A percentile compares a stretch with the other conserved stretches of the same genome.
These are phyloP conservation scores for Gila robusta DNA, from an alignment of 2,797 vertebrate species.

Conservation along the genomic window DNA sequence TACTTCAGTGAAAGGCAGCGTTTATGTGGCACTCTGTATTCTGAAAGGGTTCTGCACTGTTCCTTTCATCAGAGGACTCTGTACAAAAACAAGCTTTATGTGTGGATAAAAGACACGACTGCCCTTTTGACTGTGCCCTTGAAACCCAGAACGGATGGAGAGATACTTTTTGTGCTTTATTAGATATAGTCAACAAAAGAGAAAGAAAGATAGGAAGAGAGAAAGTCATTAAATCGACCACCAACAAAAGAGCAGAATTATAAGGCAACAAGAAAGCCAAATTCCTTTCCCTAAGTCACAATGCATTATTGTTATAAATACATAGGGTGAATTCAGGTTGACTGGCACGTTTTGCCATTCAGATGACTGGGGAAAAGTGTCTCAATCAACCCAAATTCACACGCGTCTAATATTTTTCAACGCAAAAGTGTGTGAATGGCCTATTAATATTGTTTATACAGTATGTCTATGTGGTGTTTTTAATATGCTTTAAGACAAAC, in stretches of 20 bases:
- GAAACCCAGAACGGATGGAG: constrained; percentile 64
- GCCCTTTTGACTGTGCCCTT: constrained; percentile 68
- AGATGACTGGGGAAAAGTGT: background rate
- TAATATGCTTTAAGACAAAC: too few relatives aligned
- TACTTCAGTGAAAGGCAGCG: constrained; percentile 55
- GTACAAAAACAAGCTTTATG: constrained; percentile 64
- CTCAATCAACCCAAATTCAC: background rate
- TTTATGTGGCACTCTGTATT: constrained; percentile 61
- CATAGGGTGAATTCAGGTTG: background rate
- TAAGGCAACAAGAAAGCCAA: constrained; percentile 21
- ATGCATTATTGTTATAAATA: background rate
- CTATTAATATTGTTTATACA: too few relatives aligned
- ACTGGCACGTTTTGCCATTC: background rate
- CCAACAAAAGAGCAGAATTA: constrained; percentile 44
- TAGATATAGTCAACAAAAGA: constrained; percentile 68
- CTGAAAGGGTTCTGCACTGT: constrained; percentile 54
- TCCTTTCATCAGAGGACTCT: constrained; percentile 50
- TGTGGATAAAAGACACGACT: constrained; percentile 63
- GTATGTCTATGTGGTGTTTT: too few relatives aligned
- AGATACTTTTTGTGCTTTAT: constrained; percentile 64
- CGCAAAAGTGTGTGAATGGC: too few relatives aligned
- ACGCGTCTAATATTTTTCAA: too few relatives aligned
- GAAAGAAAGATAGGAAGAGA: constrained; percentile 32
- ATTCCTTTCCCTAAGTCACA: constrained; percentile 14
- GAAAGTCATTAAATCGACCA: constrained; percentile 49